A percentile compares a stretch with the other conserved stretches of the same genome.
Evolutionary conservation across 2,888 invertebrate genomes (phyloP).

Genomic region (Orthosia gracilis): DNA sequence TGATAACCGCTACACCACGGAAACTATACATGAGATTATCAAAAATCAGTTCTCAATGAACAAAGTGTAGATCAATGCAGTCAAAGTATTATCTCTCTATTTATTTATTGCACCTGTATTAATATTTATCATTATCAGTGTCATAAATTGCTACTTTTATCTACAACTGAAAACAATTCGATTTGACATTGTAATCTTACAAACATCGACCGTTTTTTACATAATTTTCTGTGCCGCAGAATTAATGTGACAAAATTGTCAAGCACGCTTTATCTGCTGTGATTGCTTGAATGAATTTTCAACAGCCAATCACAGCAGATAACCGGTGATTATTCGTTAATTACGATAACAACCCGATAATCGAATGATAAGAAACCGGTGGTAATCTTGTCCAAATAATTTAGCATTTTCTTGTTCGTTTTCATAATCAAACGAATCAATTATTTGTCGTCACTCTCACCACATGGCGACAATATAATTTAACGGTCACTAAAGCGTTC

Average conservation of each 20-base stretch:
- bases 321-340: too few relatives aligned
- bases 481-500: slow-evolving; percentile 13
- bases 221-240: too few relatives aligned
- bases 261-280: too few relatives aligned
- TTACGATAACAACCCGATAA: too few relatives aligned
- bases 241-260: too few relatives aligned
- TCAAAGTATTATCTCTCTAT: slow-evolving; percentile 11
- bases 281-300: too few relatives aligned
- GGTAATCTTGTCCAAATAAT: too few relatives aligned
- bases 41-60: not conserved
- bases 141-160: too few relatives aligned
- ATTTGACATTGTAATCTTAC: too few relatives aligned
- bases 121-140: not conserved
- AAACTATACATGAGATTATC: slow-evolving; percentile 84
- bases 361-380: too few relatives aligned
- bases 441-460: not conserved
- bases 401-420: not conserved
- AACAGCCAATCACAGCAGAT: too few relatives aligned
- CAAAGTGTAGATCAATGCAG: not conserved
- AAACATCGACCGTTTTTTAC: not conserved
- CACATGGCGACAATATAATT: slow-evolving; percentile 24
- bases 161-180: too few relatives aligned
- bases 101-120: slow-evolving; percentile 18
- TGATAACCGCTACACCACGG: slow-evolving; percentile 98
- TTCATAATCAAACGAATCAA: not conserved